These are phyloP conservation scores for Myotis vivesi DNA, from an alignment of 2,797 vertebrate species.

Conservation along the genomic window DNA sequence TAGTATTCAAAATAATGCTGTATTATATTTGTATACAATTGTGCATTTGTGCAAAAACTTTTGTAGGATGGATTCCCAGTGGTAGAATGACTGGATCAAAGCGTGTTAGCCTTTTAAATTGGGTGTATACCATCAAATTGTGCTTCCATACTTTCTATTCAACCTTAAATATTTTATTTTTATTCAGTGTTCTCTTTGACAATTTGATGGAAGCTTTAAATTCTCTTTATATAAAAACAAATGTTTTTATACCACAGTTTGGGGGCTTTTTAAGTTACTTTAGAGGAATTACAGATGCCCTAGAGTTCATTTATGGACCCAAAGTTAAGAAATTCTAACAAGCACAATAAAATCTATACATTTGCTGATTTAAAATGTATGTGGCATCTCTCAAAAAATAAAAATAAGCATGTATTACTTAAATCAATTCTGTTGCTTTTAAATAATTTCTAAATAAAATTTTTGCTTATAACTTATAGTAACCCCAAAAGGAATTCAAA, in stretches of 20 bases:
- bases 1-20: background rate
- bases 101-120: background rate
- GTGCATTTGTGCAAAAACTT: background rate
- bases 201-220: background rate
- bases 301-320: background rate
- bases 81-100: background rate
- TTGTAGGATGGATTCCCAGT: background rate
- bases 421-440: constrained; percentile 13
- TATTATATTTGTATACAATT: background rate
- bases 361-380: constrained; percentile 1
- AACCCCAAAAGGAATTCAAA: background rate
- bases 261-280: background rate
- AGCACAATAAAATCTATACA: background rate
- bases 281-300: background rate
- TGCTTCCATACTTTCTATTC: background rate
- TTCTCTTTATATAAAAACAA: constrained; percentile 4
- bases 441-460: background rate
- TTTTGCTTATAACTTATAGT: constrained; percentile 30
- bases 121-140: background rate
- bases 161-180: constrained; percentile 16
- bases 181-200: background rate
- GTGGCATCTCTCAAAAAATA: background rate
- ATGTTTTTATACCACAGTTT: background rate
- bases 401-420: background rate
- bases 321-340: constrained; percentile 41